phyloP scores from a whole-genome alignment of 2,888 invertebrate genomes.

The Perizoma flavofasciatum region DNA sequence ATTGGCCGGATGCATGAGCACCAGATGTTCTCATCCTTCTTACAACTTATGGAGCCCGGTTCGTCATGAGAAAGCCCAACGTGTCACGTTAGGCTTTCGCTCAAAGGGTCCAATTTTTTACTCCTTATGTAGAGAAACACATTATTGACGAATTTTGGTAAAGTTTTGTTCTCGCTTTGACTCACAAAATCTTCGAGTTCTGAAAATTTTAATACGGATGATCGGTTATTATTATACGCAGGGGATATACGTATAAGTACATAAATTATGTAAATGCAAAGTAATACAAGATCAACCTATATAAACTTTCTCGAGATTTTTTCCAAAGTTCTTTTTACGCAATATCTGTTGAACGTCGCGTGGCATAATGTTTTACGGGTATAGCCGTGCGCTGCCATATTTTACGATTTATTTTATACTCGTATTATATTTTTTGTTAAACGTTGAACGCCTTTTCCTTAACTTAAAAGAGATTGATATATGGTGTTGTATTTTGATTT shows the following conservation, averaged over 20 bases:
- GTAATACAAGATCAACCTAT: slow-evolving; percentile 22
- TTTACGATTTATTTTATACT: slow-evolving; percentile 33
- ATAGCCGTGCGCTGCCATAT: slow-evolving; percentile 38
- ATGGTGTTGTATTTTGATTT: slow-evolving; percentile 4
- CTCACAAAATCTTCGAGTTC: too few species aligned
- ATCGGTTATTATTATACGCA: slow-evolving; percentile 3
- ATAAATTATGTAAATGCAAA: slow-evolving; percentile 26
- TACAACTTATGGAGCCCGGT: slow-evolving; percentile 23
- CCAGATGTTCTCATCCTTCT: slow-evolving; percentile 16
- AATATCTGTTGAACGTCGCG: slow-evolving; percentile 45
- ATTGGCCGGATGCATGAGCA: neutral
- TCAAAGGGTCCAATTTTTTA: too few species aligned
- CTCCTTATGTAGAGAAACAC: too few species aligned
- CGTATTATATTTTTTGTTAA: slow-evolving; percentile 38
- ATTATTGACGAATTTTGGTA: too few species aligned
- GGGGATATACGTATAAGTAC: slow-evolving; percentile 10
- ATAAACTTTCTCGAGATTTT: slow-evolving; percentile 34
- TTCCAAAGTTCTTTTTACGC: slow-evolving; percentile 42
- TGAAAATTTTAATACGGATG: too few species aligned
- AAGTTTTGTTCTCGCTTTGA: too few species aligned
- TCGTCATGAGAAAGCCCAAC: slow-evolving; percentile 30
- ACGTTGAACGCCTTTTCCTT: slow-evolving; percentile 31
- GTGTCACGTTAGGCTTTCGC: neutral
- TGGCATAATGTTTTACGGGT: slow-evolving; percentile 36
- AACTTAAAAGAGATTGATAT: slow-evolving; percentile 14